Evolutionary conservation across 2,113 vertebrate species (phyloP).

Genomic region (Psilopogon haemacephalus): DNA sequence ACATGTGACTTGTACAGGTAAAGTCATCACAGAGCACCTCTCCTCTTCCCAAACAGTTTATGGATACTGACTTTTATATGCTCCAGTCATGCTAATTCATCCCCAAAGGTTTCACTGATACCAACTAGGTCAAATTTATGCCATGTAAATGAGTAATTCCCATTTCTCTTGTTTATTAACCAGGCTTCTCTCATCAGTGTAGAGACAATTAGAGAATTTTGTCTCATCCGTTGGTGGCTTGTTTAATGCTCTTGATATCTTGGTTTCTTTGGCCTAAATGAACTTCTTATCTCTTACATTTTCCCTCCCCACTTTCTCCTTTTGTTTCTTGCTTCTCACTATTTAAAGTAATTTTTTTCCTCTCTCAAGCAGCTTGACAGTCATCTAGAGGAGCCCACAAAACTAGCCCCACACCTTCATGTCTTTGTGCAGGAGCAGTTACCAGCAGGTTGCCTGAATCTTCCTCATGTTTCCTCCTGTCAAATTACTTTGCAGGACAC

Average conservation of each 20-base stretch:
- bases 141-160: slow-evolving; percentile 32
- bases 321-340: not conserved
- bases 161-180: slow-evolving; percentile 37
- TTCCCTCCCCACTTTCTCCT: not conserved
- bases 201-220: slow-evolving; percentile 33
- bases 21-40: not conserved
- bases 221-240: not conserved
- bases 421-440: not conserved
- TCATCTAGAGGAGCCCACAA: not conserved
- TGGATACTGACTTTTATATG: not conserved
- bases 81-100: slow-evolving; percentile 3
- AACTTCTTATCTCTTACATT: not conserved
- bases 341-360: not conserved
- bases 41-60: not conserved
- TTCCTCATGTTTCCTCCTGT: not conserved
- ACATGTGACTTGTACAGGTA: rapidly evolving
- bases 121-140: slow-evolving; percentile 9
- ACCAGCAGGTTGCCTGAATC: not conserved
- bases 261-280: not conserved
- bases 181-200: not conserved
- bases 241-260: slow-evolving; percentile 3
- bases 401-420: rapidly evolving
- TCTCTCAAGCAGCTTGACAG: not conserved
- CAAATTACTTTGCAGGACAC: not conserved
- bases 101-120: slow-evolving; percentile 3